Percentiles rank a stretch among this genome's conserved stretches.
Conservation (phyloP, 2,888 invertebrate species). For the Invenusta paracnida region DNA sequence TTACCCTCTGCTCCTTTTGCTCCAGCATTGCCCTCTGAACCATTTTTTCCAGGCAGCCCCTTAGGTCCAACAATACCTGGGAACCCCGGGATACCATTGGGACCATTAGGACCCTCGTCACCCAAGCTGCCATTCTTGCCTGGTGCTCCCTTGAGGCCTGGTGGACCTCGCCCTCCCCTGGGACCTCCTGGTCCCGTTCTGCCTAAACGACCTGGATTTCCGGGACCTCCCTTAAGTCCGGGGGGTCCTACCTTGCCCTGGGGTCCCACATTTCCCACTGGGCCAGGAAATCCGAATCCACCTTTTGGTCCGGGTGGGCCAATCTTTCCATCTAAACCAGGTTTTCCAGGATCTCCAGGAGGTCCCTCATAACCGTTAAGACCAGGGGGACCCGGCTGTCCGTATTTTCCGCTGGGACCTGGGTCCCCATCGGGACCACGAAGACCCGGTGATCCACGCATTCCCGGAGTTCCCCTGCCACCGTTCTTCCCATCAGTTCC, state of each 20-base stretch:
- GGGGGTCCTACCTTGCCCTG: too few species aligned
- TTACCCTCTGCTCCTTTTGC: too few species aligned
- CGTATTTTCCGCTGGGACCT: conserved; percentile 7
- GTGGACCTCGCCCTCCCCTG: not conserved
- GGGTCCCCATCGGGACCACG: not conserved
- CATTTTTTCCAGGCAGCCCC: too few species aligned
- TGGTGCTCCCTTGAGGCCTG: not conserved
- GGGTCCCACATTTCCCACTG: not conserved
- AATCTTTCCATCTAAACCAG: conserved; percentile 14
- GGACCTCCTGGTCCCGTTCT: too few species aligned
- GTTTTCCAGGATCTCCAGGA: not conserved
- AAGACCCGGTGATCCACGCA: too few species aligned
- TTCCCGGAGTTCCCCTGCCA: too few species aligned
- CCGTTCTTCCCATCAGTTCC: too few species aligned
- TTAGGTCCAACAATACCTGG: too few species aligned
- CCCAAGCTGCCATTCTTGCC: not conserved
- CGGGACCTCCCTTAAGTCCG: too few species aligned
- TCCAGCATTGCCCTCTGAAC: too few species aligned
- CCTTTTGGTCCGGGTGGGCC: not conserved
- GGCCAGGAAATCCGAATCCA: not conserved
- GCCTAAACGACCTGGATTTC: too few species aligned
- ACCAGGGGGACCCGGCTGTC: conserved; percentile 1
- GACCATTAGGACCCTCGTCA: not conserved
- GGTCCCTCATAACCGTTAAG: not conserved
- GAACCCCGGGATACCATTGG: too few species aligned